Evolutionary conservation across 2,888 invertebrate species (phyloP).

Genomic region (Netelia inedita): DNA sequence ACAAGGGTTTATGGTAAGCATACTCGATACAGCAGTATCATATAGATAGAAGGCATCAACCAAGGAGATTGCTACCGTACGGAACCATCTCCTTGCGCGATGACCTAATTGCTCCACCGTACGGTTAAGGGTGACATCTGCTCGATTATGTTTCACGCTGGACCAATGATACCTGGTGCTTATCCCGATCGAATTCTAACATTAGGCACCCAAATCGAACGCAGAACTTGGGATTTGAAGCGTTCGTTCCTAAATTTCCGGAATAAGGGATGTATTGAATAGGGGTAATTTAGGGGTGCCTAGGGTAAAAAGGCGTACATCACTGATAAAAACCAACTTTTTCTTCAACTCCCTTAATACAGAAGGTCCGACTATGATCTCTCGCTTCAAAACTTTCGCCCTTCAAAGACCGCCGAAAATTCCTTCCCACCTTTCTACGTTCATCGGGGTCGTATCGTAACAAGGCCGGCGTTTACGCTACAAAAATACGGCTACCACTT

Average conservation of each 20-base stretch:
- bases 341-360: too few species aligned
- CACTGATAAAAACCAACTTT: too few species aligned
- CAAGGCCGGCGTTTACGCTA: conserved; percentile 16
- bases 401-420: not conserved
- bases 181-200: not conserved
- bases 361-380: too few species aligned
- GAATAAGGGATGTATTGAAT: too few species aligned
- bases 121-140: not conserved
- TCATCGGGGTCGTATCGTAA: not conserved
- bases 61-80: not conserved
- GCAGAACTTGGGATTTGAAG: too few species aligned
- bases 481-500: conserved; percentile 16
- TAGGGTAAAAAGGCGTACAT: too few species aligned
- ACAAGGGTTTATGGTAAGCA: not conserved
- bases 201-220: not conserved
- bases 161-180: not conserved
- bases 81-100: not conserved
- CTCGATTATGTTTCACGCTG: not conserved
- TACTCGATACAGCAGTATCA: conserved; percentile 7
- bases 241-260: too few species aligned
- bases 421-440: not conserved
- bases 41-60: not conserved
- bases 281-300: too few species aligned
- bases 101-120: conserved; percentile 7
- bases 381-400: not conserved